Percentiles rank a stretch among this genome's conserved stretches.
Conservation (phyloP, 2,888 invertebrate genomes). For the Nemapogon koenigi region DNA sequence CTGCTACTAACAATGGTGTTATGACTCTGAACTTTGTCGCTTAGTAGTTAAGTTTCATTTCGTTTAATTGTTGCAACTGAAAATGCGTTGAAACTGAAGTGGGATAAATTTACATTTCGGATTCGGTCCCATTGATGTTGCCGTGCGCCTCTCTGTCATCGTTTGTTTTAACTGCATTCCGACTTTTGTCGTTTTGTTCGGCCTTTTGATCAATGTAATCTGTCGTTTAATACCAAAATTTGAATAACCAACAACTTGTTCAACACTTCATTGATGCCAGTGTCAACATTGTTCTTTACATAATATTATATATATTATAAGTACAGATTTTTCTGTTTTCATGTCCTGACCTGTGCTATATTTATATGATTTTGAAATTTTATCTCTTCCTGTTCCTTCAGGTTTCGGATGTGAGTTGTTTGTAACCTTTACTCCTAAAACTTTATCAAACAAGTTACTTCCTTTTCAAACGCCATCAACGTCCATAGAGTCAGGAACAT, state of each 20-base stretch:
- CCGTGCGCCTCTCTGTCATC: conserved; percentile 5
- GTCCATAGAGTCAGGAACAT: conserved; percentile 20
- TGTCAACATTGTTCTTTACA: too few species aligned
- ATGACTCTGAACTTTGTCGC: conserved; percentile 7
- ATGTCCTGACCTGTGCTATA: too few species aligned
- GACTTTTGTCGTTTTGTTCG: conserved; percentile 9
- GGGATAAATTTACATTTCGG: conserved; percentile 1
- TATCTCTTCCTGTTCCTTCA: conserved; percentile 8
- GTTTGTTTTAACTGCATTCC: conserved; percentile 16
- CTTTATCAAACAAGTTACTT: conserved; percentile 25
- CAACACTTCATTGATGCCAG: too few species aligned
- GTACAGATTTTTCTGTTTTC: too few species aligned
- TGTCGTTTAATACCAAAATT: conserved; percentile 5
- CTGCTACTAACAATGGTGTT: conserved; percentile 7
- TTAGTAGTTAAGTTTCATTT: conserved; percentile 10
- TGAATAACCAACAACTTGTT: too few species aligned
- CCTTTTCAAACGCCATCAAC: conserved; percentile 27
- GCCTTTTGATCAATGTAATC: not conserved
- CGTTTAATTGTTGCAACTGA: too few species aligned
- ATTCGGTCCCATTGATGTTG: conserved; percentile 17
- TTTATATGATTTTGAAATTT: too few species aligned
- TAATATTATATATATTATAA: too few species aligned
- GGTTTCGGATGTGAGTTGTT: conserved; percentile 10
- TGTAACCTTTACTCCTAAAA: conserved; percentile 7
- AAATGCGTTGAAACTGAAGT: conserved; percentile 1